These are phyloP conservation scores for Athalia cordata DNA, from an alignment of 2,888 invertebrate species.

Conservation along the genomic window DNA sequence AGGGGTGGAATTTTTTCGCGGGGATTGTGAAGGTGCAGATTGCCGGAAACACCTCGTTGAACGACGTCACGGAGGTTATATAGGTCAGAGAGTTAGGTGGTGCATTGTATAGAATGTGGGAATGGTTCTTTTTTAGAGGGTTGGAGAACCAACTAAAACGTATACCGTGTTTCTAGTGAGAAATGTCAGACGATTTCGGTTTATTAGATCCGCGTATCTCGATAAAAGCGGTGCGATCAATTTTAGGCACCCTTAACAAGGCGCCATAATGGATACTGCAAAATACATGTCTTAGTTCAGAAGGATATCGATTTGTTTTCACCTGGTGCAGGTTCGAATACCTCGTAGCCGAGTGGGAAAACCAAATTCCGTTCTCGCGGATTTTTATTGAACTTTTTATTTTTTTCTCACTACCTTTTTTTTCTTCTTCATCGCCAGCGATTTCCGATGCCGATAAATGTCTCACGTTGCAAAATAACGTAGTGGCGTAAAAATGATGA, in stretches of 20 bases:
- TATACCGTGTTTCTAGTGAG: constrained; percentile 32
- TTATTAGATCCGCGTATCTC: constrained; percentile 42
- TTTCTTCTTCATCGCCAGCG: too few species aligned
- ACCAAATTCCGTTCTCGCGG: neutral
- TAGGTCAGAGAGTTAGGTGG: constrained; percentile 27
- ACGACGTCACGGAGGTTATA: constrained; percentile 20
- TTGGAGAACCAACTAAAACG: constrained; percentile 15
- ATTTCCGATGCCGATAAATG: neutral
- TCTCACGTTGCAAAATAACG: neutral
- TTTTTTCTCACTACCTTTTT: too few species aligned
- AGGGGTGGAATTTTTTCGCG: neutral
- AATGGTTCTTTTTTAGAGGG: too few species aligned
- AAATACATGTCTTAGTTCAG: constrained; percentile 25
- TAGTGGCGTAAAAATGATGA: neutral
- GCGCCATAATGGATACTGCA: constrained; percentile 34
- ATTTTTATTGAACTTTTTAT: too few species aligned
- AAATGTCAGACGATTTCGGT: constrained; percentile 34
- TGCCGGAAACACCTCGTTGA: constrained; percentile 3
- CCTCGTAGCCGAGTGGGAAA: neutral
- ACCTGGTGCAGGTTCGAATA: neutral
- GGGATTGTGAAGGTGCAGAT: neutral
- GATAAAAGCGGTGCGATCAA: constrained; percentile 32
- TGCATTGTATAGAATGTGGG: constrained; percentile 15
- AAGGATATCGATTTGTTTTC: constrained; percentile 13
- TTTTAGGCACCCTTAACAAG: constrained; percentile 25